Evolutionary conservation across 1,140 invertebrate species (phyloP).

Genomic region (Drosophila bocki): DNA sequence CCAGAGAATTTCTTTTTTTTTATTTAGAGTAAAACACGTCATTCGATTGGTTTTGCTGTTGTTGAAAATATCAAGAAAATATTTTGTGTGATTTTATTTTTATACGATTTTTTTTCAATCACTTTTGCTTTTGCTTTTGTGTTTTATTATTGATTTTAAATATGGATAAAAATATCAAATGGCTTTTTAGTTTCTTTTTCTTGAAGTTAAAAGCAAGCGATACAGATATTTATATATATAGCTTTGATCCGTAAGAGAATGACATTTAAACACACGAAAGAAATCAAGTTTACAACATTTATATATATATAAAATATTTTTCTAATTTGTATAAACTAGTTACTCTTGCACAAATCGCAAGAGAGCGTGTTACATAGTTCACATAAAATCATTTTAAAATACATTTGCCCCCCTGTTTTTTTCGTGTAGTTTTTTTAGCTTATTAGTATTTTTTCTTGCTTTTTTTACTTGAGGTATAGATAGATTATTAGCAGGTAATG

Average conservation of each 20-base stretch:
- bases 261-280: background rate
- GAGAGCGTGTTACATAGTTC: conserved; percentile 4
- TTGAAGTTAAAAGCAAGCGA: conserved; percentile 11
- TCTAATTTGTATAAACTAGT: conserved; percentile 12
- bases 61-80: conserved; percentile 44
- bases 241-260: background rate
- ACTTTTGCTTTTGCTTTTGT: conserved; percentile 16
- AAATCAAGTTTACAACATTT: conserved; percentile 19
- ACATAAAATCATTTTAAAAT: conserved; percentile 14
- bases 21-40: conserved; percentile 30
- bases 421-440: conserved; percentile 9
- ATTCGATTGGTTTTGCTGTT: conserved; percentile 23
- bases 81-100: conserved; percentile 41
- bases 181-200: conserved; percentile 2
- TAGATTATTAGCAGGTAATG: conserved; percentile 47
- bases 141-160: conserved; percentile 18
- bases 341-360: conserved; percentile 16
- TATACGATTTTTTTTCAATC: conserved; percentile 16
- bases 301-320: conserved; percentile 26
- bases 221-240: conserved; percentile 1
- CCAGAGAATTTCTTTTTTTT: conserved; percentile 24
- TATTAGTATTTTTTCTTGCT: conserved; percentile 14
- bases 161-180: conserved; percentile 33
- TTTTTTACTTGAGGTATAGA: conserved; percentile 27
- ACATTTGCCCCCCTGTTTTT: background rate